Evolutionary conservation across 2,888 invertebrate species (phyloP), one percentile per base, ranked within the genome.

Genomic region (Cheiracanthium punctorium): DNA sequence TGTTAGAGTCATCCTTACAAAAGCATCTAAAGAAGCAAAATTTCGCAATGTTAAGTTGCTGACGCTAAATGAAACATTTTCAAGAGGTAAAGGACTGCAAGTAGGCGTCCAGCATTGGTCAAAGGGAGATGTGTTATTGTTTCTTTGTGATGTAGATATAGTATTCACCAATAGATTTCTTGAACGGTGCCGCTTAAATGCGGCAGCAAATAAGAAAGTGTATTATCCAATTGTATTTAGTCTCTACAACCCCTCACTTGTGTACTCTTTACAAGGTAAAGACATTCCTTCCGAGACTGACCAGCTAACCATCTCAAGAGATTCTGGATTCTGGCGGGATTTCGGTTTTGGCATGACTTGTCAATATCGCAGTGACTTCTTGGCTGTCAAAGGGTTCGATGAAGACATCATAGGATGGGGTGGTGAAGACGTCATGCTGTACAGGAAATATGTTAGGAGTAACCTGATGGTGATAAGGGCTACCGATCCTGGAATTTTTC

Each of bases 271-370:
- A 37, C 88, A 88, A 33, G 91, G 91, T 71, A 88, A 90, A 52
- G 89, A 89, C 10, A 90, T 90, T 37, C 88, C 88, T 0, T 20
- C 74, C 28, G 95, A 95, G 91, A 94, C 94, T 88, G 95, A 95
- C 91, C 95, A 95, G 91, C 93, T 95, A 88, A 93, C 95, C 88
- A 95, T 96, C 90, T 95, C 95, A 0, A 93, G 95, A 90, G 95
- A 95, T 91, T 95, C 95, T 0, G 95, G 96, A 1, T 95, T 95
- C 91, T 96, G 95, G 95, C 93, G 95, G 89, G 95, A 95, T 92
- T 95, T 95, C 91, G 95, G 95, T 79, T 96, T 95, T 90, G 95
- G 95, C 58, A 95, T 95, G 95, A 95, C 95, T 0, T 96, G 96
- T 90, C 95, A 95, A 91, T 95, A 95, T 91, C 94, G 95, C 89